Base-by-base conservation (phyloP, 64 coral and sea anemone genomes). In the Montipora efflorescens region DNA sequence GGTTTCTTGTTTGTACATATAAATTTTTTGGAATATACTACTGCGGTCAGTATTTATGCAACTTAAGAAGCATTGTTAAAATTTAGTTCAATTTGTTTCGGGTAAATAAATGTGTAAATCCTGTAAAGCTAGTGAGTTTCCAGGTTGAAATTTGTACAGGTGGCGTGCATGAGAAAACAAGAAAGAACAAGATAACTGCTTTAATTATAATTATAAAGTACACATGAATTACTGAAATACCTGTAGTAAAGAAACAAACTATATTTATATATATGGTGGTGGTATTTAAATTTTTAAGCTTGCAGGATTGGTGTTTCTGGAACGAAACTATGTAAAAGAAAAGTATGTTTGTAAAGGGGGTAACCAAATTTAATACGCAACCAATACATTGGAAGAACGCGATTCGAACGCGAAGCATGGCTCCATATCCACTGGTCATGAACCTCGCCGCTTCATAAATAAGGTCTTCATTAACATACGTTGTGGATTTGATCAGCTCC, bases 21-120 rank as follows among this genome's bases (percentile, higher is more conserved):
- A n/a, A 16, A 50, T 50, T 8, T 14, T 12, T 9, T 11, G 23
- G 74, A 76, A 25, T 13, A 13, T 44, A 67, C 36, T 36, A 36
- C 68, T 23, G 18, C 14, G 5, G 6, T 71, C 20, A 21, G 15
- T 78, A 78, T 78, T 78, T 78, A 78, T 48, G 15, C 51, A 5
- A 78, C 76, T 16, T 19, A 19, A 10, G 8, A 50, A 48, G 46
- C 15, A 49, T 15, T 49, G 5, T 14, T 49, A 0, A 78, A 78
- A 78, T 36, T 48, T 78, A 46, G 47, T 49, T 78, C 13, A 78
- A 16, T 8, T 78, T 10, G 36, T 78, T 78, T 13, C 2, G 12
- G 76, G 44, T 78, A 78, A 16, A 48, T 78, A 8, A 18, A 78
- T 49, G 19, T 78, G 76, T 78, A 78, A 78, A 78, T 78, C 36